Evolutionary conservation across 2,113 vertebrate genomes (phyloP).

Genomic region (Zosterops borbonicus): DNA sequence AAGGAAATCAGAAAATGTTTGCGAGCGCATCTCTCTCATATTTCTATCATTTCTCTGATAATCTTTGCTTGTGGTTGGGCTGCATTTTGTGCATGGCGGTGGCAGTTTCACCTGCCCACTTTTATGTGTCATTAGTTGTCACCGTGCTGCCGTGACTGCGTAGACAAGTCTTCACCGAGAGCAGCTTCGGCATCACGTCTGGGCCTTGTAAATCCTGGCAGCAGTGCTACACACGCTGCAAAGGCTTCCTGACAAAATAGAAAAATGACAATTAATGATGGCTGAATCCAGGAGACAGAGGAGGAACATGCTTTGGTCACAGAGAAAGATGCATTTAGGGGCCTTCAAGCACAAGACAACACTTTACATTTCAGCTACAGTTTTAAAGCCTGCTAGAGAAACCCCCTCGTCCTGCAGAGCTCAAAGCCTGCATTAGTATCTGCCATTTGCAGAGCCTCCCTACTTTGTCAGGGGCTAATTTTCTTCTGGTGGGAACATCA

Average conservation of each 20-base stretch:
- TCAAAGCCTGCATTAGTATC: neutral
- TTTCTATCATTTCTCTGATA: neutral
- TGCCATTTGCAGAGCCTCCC: slow-evolving; percentile 16
- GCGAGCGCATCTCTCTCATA: rapidly evolving
- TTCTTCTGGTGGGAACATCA: neutral
- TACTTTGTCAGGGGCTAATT: neutral
- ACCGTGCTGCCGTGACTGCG: neutral
- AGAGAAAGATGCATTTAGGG: neutral
- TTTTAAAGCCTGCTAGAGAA: neutral
- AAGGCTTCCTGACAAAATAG: neutral
- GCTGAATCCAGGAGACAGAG: neutral
- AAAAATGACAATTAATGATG: neutral
- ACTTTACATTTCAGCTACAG: neutral
- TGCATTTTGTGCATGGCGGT: rapidly evolving
- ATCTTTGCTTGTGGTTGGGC: neutral
- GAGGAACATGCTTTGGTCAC: rapidly evolving
- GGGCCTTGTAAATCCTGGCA: slow-evolving; percentile 34
- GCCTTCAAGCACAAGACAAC: neutral
- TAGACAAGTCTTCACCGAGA: neutral
- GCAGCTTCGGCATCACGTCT: neutral
- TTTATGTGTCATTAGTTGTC: slow-evolving; percentile 8
- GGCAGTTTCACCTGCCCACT: neutral
- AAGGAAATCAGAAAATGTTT: neutral
- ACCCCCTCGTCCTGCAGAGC: neutral
- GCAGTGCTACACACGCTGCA: rapidly evolving